Conservation (phyloP, 2,113 vertebrate genomes). For the Sebastes schlegelii region DNA sequence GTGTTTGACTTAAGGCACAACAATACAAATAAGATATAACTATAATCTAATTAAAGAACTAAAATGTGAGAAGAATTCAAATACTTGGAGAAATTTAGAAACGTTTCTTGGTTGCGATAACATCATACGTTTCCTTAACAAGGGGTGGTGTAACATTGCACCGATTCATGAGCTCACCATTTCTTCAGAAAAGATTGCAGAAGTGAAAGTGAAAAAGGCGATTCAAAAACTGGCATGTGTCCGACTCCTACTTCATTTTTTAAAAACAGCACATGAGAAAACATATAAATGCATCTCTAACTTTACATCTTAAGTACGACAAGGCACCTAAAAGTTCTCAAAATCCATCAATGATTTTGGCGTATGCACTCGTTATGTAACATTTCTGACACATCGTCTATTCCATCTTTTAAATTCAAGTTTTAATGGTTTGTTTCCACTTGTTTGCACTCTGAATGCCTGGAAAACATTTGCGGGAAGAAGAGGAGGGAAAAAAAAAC, state of each 20-base stretch:
- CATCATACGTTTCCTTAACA: neutral
- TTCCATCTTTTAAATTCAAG: constrained; percentile 10
- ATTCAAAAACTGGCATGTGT: neutral
- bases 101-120: neutral
- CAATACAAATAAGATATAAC: neutral
- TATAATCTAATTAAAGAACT: too few relatives aligned
- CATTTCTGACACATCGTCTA: neutral
- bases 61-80: neutral
- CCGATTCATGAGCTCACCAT: neutral
- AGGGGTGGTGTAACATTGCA: neutral
- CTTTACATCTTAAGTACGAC: neutral
- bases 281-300: neutral
- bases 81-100: neutral
- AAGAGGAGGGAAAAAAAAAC: neutral
- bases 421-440: constrained; percentile 18
- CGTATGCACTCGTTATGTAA: neutral
- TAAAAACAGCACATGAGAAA: too few relatives aligned
- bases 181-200: neutral
- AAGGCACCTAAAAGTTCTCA: neutral
- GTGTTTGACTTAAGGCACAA: neutral
- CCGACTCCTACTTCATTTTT: neutral
- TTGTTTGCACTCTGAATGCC: constrained; percentile 36
- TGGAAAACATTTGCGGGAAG: constrained; percentile 61
- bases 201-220: constrained; percentile 5
- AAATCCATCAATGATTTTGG: neutral